Percentiles rank a stretch among this genome's conserved stretches.
These are phyloP conservation scores for Dunckerocampus dactyliophorus DNA, from an alignment of 2,113 vertebrate genomes.

Conservation along the genomic window DNA sequence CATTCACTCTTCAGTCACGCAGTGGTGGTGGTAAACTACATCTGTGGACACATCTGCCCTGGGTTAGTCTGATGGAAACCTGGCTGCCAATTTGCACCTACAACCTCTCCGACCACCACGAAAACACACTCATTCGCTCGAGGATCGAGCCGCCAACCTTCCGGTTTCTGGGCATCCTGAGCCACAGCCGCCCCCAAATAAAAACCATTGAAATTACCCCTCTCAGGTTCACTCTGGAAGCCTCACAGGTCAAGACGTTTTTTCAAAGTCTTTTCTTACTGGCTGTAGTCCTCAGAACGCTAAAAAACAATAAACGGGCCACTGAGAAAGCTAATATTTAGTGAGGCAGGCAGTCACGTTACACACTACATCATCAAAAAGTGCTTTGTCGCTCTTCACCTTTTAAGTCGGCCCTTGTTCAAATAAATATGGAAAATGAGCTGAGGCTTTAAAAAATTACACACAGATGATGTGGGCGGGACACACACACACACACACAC, in stretches of 20 bases:
- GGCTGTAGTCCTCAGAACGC: background rate
- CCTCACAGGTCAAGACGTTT: background rate
- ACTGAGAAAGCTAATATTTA: background rate
- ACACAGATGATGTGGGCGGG: constrained; percentile 85
- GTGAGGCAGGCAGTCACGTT: no score
- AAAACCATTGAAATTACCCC: background rate
- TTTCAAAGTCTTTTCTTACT: background rate
- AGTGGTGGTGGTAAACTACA: no score
- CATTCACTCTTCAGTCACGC: no score
- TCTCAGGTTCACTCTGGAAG: background rate
- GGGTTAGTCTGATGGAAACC: no score
- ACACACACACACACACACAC: constrained; percentile 58
- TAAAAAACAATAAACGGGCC: background rate
- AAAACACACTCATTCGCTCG: no score
- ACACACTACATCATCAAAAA: constrained; percentile 74
- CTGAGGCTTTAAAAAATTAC: constrained; percentile 81
- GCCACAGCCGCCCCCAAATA: no score
- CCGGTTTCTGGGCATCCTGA: no score
- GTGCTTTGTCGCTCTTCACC: constrained; percentile 70
- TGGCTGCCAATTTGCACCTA: no score
- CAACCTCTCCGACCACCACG: no score
- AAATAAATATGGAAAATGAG: constrained; percentile 87
- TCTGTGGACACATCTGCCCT: no score
- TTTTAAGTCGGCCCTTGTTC: constrained; percentile 83
- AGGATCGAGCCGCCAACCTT: no score